Base-by-base conservation (phyloP, 2,888 invertebrate species). In the Luffia ferchaultella region DNA sequence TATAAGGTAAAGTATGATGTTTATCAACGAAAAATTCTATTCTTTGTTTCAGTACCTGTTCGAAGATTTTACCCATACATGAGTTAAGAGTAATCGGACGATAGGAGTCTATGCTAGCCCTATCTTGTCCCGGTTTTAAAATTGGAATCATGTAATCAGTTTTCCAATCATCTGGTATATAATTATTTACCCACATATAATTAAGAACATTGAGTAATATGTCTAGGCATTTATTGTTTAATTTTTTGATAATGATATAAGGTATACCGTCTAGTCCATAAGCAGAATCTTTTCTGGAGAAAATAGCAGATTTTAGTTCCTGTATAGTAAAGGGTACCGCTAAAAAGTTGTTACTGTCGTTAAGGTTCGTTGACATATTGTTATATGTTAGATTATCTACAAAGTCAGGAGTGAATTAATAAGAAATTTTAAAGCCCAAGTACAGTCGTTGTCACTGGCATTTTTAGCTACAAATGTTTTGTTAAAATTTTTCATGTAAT, bases 41-140 rank as follows among this genome's bases (percentile, higher is more conserved):
- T 45, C 45, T 45, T 3, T 5, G 16, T 45, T 45, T 45, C 18
- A 45, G n/a, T 9, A 45, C 18, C 18, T 50, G n/a, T n/a, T n/a
- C n/a, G n/a, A n/a, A n/a, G n/a, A n/a, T 50, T 61, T 59, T 17
- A 51, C 54, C 60, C 59, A 61, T 5, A 50, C 20, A 49, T 48
- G 58, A 48, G 58, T 58, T 46, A 17, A n/a, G n/a, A n/a, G n/a
- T n/a, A n/a, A n/a, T n/a, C n/a, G n/a, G n/a, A n/a, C n/a, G n/a
- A n/a, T n/a, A n/a, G n/a, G n/a, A n/a, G n/a, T n/a, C n/a, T n/a
- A n/a, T n/a, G n/a, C n/a, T n/a, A 54, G 2, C 52, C 58, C 16
- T 55, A 52, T 15, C 56, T 48, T 1, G 57, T 61, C 12, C 50
- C 53, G 30, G 46, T 57, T 48, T 60, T 57, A 48, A 59, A 58